Evolutionary conservation across 2,797 vertebrate genomes (phyloP).

Genomic region (Gymnodraco acuticeps): DNA sequence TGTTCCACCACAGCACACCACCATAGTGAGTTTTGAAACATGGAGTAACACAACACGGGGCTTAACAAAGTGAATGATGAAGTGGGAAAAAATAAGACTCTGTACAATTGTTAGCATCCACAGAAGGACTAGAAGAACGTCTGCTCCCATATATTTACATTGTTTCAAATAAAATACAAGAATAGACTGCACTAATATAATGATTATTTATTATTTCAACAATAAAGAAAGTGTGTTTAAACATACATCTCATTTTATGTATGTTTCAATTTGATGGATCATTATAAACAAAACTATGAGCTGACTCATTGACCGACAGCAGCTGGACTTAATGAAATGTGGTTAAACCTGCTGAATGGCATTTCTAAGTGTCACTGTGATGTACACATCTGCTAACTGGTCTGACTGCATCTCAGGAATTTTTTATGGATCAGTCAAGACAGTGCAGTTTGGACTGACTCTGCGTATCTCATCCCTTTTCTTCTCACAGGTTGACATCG

Average conservation of each 20-base stretch:
- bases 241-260: neutral
- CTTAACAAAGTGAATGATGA: constrained; percentile 23
- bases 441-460: constrained; percentile 5
- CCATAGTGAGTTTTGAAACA: constrained; percentile 59
- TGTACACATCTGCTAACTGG: neutral
- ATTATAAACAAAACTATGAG: neutral
- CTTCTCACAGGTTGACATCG: constrained; percentile 87
- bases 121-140: constrained; percentile 1
- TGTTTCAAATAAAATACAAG: neutral
- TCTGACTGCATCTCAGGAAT: neutral
- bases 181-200: neutral
- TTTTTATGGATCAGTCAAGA: neutral
- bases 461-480: constrained; percentile 4
- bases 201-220: neutral
- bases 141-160: no score
- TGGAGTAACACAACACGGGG: constrained; percentile 13
- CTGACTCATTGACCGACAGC: neutral
- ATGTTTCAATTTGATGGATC: neutral
- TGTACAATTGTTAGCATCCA: neutral
- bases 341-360: constrained; percentile 8
- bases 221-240: constrained; percentile 2
- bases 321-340: constrained; percentile 19
- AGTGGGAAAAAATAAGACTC: constrained; percentile 6
- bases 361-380: neutral
- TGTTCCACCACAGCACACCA: constrained; percentile 64